Percentiles rank a stretch among this genome's conserved stretches.
Evolutionary conservation across 1,140 invertebrate genomes (phyloP).

Genomic region (Ladona fulva): DNA sequence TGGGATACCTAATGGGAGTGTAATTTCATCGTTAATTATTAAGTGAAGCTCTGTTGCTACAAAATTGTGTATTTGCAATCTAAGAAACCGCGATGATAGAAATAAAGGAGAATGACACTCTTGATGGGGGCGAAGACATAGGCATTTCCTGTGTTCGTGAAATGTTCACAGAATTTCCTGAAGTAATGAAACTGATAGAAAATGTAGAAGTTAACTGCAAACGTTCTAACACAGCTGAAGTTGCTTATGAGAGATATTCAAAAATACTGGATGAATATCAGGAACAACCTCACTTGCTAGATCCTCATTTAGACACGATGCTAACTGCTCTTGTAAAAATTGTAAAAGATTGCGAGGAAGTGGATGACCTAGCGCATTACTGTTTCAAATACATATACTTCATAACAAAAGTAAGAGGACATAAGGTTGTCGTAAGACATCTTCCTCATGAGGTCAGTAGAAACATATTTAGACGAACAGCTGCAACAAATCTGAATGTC

Average conservation of each 20-base stretch:
- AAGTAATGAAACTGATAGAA: neutral
- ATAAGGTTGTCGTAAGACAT: constrained; percentile 81
- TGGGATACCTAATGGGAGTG: too few species aligned
- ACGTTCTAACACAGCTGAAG: constrained; percentile 34
- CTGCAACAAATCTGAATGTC: neutral
- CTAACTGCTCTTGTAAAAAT: constrained; percentile 58
- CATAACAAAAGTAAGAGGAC: constrained; percentile 83
- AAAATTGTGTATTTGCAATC: too few species aligned
- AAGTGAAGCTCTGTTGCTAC: too few species aligned
- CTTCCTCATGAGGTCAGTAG: constrained; percentile 80
- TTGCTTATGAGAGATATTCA: constrained; percentile 45
- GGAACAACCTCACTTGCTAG: constrained; percentile 89
- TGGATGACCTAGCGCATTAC: constrained; percentile 55
- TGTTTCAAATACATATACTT: constrained; percentile 79
- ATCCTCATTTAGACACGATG: constrained; percentile 73
- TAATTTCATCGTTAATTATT: too few species aligned
- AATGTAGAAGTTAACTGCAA: neutral
- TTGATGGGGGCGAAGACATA: neutral
- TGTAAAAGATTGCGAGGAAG: constrained; percentile 47
- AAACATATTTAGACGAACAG: too few species aligned
- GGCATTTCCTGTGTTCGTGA: neutral
- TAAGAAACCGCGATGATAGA: neutral
- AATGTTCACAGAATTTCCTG: neutral
- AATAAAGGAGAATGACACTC: neutral
- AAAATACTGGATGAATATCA: constrained; percentile 78